A percentile compares a stretch with the other conserved stretches of the same genome.
Conservation (phyloP, 2,113 vertebrate species). For the Anoplopoma fimbria region DNA sequence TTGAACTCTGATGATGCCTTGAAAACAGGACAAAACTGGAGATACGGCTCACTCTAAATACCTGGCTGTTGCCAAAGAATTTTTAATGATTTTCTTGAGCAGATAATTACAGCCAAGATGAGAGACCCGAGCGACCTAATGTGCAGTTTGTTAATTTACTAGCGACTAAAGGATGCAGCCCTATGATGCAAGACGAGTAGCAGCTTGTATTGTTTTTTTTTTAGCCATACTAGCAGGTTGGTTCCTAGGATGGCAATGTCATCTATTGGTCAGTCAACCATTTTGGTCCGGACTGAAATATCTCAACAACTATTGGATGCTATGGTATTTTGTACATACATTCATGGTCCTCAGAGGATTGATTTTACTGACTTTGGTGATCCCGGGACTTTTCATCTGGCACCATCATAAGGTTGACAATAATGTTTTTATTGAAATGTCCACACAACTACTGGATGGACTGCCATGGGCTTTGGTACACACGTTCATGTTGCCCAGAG, state of each 20-base stretch:
- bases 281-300: not conserved
- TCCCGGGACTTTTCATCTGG: not conserved
- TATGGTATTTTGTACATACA: not conserved
- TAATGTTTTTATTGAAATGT: not conserved
- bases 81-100: constrained; percentile 19
- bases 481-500: not conserved
- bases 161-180: not conserved
- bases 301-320: not conserved
- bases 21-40: constrained; percentile 10
- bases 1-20: constrained; percentile 1
- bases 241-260: not conserved
- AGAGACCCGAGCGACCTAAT: not conserved
- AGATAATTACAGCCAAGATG: not conserved
- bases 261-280: not conserved
- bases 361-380: not conserved
- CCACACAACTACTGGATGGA: not conserved
- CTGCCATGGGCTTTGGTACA: not conserved
- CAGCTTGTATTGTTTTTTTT: not conserved
- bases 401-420: not conserved
- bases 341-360: not conserved
- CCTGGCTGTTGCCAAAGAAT: not conserved
- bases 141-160: not conserved
- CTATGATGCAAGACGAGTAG: not conserved
- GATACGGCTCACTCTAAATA: not conserved
- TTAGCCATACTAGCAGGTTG: not conserved